These are phyloP conservation scores for Epinephelus fuscoguttatus DNA, from an alignment of 2,113 vertebrate species.

Conservation along the genomic window DNA sequence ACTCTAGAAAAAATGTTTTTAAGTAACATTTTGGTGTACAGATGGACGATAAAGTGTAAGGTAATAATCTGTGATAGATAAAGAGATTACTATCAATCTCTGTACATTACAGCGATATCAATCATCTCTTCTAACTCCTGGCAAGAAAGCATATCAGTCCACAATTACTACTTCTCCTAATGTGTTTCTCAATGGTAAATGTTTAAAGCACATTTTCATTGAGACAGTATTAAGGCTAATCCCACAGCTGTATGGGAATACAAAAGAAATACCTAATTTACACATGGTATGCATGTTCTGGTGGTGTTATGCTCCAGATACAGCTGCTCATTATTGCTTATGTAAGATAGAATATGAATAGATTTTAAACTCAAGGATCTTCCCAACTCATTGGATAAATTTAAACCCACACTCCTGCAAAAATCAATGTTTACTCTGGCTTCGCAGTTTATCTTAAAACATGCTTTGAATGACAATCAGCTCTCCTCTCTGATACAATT, in stretches of 20 bases:
- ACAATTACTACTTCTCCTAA: neutral
- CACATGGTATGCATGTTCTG: neutral
- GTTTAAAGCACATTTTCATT: no score
- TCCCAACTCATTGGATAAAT: conserved; percentile 8
- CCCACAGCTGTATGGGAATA: neutral
- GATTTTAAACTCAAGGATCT: neutral
- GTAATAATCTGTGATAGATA: neutral
- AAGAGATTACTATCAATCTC: neutral
- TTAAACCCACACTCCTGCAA: neutral
- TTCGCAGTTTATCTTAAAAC: conserved; percentile 29
- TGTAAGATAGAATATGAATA: neutral
- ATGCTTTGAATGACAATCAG: conserved; percentile 48
- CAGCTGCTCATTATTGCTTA: neutral
- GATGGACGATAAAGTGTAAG: neutral
- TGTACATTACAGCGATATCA: neutral
- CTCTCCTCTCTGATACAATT: conserved; percentile 25
- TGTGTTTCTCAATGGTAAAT: neutral
- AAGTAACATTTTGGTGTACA: neutral
- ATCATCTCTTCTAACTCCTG: neutral
- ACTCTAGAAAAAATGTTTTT: neutral
- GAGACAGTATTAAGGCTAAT: neutral
- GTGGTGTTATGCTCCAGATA: neutral
- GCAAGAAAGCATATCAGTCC: neutral
- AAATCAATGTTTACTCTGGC: conserved; percentile 29
- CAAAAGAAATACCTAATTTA: neutral